Base-by-base conservation (phyloP, 2,888 invertebrate genomes). In the Mellilla xanthometata region DNA sequence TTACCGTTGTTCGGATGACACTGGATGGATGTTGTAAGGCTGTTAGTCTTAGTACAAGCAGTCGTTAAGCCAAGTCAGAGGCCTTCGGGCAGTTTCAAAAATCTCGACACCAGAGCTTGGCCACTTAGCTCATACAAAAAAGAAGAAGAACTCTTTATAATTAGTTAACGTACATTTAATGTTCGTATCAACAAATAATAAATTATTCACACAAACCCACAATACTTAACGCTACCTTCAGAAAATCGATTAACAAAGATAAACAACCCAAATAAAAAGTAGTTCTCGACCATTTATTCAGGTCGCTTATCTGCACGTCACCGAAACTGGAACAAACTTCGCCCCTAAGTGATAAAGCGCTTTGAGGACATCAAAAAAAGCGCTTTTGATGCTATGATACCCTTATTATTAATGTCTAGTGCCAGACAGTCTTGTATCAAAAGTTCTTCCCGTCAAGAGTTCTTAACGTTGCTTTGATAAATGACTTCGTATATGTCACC, bases 401-500 rank as follows among this genome's bases (percentile, higher is more conserved):
- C 83, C 81, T 78, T 81, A 81, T 84, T 88, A 88, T 89, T 89
- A 88, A 89, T 88, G 87, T 85, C 79, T 81, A 76, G 71, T 76
- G 76, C 76, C 81, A 70, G 69, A 73, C 77, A 79, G 78, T 85
- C 83, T 80, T 80, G 85, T 87, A 85, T 87, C 88, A 87, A 85
- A 88, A 86, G 73, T 86, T 88, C 73, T 68, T 72, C 72, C 73
- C 78, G 86, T 85, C 85, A 76, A 80, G 88, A 84, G 87, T 86
- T 86, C 87, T 88, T 83, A 82, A 74, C 76, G 79, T 71, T 77
- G 67, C 77, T 75, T 85, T 89, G 89, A 89, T 89, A 88, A 88
- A 88, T 88, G 88, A 86, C 88, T 85, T 83, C 9, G 0, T 8
- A 7, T 2, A 39, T 19, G 44, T 72, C 24, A 26, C 24, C 9